Evolutionary conservation across 2,113 vertebrate species (phyloP), one percentile per base, ranked within the genome.

Genomic region (Sinocyclocheilus grahami): DNA sequence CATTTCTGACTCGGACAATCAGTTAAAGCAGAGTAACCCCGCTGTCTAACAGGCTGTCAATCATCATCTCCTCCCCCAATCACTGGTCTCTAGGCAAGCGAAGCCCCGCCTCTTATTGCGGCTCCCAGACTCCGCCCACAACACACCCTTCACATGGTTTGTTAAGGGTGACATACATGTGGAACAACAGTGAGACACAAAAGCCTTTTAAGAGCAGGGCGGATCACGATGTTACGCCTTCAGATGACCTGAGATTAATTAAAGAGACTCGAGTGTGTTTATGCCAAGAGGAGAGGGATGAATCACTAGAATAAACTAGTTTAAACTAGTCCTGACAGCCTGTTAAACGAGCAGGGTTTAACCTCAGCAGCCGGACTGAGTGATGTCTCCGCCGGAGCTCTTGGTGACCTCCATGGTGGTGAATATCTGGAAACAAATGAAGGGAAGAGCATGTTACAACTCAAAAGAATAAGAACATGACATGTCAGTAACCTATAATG

Each of bases 291-390:
- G n/a, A 16, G 74, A 83, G 63, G 33, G 60, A 58, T 27, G 18
- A 20, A 39, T 77, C 33, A 69, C 33, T 63, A 20, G 80, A 22
- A 14, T 53, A 90, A 89, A 91, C 80, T 63, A 20, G 80, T 27
- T 20, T 53, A 90, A 89, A 91, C 80, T 74, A 82, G 79, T 58
- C 77, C 18, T 81, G 90, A 94, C 93, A 93, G 24, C 92, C 90
- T 12, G 87, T 93, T 95, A 93, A 95, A 94, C 94, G 16, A 96
- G 97, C 97, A 95, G 96, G 95, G 94, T 89, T 96, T 99, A 99
- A 96, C 97, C 97, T 99, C 98, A 99, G 97, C 98, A 99, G 81
- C 97, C 97, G 0, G 93, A 82, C 89, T 96, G 94, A 2, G 87
- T 87, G 95, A 98, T 94, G 93, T 96, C 95, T 65, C 94, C 95